phyloP scores from a whole-genome alignment of 2,113 vertebrate species.

The Melanerpes aurifrons region DNA sequence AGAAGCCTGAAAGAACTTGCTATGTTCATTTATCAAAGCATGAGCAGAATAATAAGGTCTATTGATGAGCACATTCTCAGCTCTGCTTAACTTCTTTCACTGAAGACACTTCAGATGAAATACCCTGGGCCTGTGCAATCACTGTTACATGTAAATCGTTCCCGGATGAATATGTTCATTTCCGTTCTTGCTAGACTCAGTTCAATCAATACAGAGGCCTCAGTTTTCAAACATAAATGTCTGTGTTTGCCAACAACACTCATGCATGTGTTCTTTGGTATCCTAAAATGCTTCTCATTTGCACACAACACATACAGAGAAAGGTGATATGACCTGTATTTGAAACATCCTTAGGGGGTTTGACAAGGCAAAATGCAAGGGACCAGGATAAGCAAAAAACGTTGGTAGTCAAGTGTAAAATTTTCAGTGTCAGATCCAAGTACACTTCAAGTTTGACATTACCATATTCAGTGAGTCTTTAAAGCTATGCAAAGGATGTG shows the following conservation, averaged over 20 bases:
- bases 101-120: conserved; percentile 17
- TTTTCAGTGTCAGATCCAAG: background rate
- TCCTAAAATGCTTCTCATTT: background rate
- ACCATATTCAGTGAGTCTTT: background rate
- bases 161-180: rapidly evolving
- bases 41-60: conserved; percentile 16
- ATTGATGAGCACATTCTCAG: conserved; percentile 19
- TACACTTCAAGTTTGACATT: background rate
- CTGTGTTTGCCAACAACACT: background rate
- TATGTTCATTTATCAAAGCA: conserved; percentile 34
- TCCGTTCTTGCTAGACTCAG: background rate
- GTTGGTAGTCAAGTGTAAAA: background rate
- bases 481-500: background rate
- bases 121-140: background rate
- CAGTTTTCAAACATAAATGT: background rate
- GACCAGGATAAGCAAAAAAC: background rate
- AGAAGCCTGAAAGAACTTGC: conserved; percentile 19
- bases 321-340: background rate
- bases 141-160: background rate
- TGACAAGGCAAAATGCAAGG: background rate
- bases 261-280: background rate
- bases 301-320: background rate
- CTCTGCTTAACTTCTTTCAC: background rate
- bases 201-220: background rate
- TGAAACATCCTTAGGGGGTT: background rate